Conservation (phyloP, 2,113 vertebrate genomes). For the Syrmaticus mikado region DNA sequence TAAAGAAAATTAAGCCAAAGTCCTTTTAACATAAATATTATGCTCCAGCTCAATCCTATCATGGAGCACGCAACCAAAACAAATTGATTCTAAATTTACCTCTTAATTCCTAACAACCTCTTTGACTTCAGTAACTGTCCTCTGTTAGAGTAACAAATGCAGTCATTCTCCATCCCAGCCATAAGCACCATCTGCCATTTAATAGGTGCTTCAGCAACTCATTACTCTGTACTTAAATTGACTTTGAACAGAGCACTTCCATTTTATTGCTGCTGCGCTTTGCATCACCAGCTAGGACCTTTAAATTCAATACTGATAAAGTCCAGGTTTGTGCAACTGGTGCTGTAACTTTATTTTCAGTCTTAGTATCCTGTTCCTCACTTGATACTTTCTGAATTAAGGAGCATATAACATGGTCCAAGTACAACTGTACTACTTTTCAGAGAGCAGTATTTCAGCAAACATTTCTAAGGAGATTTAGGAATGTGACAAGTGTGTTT, state of each 20-base stretch:
- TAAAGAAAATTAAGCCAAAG: neutral
- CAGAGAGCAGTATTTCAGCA: neutral
- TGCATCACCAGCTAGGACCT: neutral
- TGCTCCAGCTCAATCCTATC: neutral
- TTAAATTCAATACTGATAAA: neutral
- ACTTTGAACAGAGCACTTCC: slow-evolving; percentile 27
- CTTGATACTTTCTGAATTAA: neutral
- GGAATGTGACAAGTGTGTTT: neutral
- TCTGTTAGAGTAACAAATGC: slow-evolving; percentile 25
- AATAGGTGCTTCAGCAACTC: slow-evolving; percentile 44
- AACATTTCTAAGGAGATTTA: neutral
- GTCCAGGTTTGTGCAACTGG: neutral
- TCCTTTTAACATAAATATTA: neutral
- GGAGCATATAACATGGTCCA: neutral
- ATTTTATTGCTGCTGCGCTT: slow-evolving; percentile 26
- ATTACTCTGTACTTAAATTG: slow-evolving; percentile 21
- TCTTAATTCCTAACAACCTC: slow-evolving; percentile 14
- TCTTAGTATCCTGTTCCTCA: neutral
- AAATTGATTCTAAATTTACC: neutral
- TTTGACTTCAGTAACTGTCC: neutral
- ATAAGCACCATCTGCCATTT: slow-evolving; percentile 59
- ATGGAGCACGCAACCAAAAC: neutral
- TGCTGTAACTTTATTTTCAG: neutral
- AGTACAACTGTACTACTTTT: neutral
- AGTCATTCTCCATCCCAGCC: neutral